A percentile compares a stretch with the other conserved stretches of the same genome.
Evolutionary conservation across 2,888 invertebrate genomes (phyloP).

Genomic region (Syritta pipiens): DNA sequence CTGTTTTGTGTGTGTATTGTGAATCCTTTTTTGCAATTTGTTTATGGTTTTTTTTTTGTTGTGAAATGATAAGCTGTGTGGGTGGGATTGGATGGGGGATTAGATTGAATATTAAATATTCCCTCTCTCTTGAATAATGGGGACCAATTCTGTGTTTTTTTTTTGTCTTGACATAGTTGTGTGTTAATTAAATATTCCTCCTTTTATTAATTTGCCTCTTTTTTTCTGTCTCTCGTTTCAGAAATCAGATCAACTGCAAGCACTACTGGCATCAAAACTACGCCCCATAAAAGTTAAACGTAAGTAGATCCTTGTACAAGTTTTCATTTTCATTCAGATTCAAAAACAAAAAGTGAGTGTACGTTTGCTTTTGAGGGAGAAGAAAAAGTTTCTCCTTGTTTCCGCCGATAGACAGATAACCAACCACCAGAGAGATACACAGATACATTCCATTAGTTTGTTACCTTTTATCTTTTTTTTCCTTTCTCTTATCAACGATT

Average conservation of each 20-base stretch:
- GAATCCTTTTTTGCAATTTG: constrained; percentile 52
- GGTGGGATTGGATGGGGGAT: constrained; percentile 7
- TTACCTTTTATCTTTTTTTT: constrained; percentile 20
- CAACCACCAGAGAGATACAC: too few species aligned
- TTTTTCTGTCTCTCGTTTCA: constrained; percentile 2
- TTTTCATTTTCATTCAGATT: too few species aligned
- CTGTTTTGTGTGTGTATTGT: constrained; percentile 36
- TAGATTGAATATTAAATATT: constrained; percentile 62
- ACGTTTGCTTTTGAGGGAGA: background rate
- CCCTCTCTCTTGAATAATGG: too few species aligned
- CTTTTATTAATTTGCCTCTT: background rate
- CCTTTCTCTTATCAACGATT: background rate
- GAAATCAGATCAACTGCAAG: constrained; percentile 18
- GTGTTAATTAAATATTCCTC: background rate
- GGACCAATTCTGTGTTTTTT: too few species aligned
- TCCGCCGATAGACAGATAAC: constrained; percentile 1
- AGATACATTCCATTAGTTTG: constrained; percentile 43
- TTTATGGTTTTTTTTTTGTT: constrained; percentile 62
- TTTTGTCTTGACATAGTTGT: too few species aligned
- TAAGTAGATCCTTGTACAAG: too few species aligned
- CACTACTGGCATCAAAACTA: constrained; percentile 40
- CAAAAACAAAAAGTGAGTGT: too few species aligned
- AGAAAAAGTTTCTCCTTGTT: constrained; percentile 19
- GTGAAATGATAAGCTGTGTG: constrained; percentile 63
- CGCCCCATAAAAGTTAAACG: constrained; percentile 11